phyloP scores from a whole-genome alignment of 37 sponge, comb jelly and placozoan genomes.

The Spongia lamella region DNA sequence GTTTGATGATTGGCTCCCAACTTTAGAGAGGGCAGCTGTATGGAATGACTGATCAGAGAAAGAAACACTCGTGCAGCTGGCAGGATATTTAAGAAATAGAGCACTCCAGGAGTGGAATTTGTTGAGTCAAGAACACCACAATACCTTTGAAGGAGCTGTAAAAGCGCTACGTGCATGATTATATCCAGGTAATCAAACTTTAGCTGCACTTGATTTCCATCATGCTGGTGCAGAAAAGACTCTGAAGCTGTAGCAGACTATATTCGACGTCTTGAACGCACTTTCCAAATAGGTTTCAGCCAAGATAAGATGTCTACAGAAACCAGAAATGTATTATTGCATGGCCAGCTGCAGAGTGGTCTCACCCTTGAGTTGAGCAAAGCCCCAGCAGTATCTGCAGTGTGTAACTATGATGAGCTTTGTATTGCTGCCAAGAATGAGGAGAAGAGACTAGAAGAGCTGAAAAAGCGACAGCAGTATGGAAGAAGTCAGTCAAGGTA shows the following conservation, averaged over 20 bases:
- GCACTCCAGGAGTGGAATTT: constrained; percentile 25
- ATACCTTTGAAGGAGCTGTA: neutral
- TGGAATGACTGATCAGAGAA: constrained; percentile 18
- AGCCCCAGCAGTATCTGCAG: too few species aligned
- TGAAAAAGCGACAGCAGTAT: too few species aligned
- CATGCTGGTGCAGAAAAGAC: constrained; percentile 2
- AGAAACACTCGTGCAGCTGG: constrained; percentile 21
- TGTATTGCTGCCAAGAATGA: too few species aligned
- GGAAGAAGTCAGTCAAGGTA: too few species aligned
- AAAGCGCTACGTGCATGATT: constrained; percentile 3
- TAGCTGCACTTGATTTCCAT: constrained; percentile 17
- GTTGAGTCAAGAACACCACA: too few species aligned
- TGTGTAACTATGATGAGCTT: too few species aligned
- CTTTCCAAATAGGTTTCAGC: constrained; percentile 1
- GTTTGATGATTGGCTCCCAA: constrained; percentile 12
- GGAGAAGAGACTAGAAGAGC: too few species aligned
- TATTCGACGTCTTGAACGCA: neutral
- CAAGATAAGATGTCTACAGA: neutral
- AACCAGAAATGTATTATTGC: too few species aligned
- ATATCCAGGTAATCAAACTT: constrained; percentile 4
- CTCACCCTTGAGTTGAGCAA: too few species aligned
- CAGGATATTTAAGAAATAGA: constrained; percentile 2
- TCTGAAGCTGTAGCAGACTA: constrained; percentile 11
- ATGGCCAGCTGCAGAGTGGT: too few species aligned
- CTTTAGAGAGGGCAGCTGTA: neutral